Evolutionary conservation across 2,888 invertebrate species (phyloP), one percentile per base, ranked within the genome.

Genomic region (Acanthoscelides obtectus): DNA sequence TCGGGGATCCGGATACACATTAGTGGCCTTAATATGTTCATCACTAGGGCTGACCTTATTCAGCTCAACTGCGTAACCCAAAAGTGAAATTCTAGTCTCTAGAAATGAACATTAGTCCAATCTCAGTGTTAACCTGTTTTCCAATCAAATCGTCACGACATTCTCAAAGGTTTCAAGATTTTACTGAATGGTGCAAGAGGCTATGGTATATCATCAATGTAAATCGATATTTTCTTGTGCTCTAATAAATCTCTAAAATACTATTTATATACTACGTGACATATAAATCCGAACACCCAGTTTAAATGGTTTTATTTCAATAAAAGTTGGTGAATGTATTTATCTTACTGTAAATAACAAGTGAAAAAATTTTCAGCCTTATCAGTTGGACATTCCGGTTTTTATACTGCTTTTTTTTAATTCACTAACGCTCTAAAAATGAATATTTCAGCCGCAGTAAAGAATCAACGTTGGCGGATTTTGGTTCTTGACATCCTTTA

Each of bases 21-120:
- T 12, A 17, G 17, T 17, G 1, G 45, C 22, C 75, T 69, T 22
- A 65, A 22, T 64, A 79, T 69, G 5, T 77, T 63, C 66, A 2
- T 22, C 6, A 71, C 73, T 71, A 17, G 76, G 75, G 22, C 66
- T 67, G 27, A 79, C 72, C 22, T 77, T 76, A 8, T 72, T 20
- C 66, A 73, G 22, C 69, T 71, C 22, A 22, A 81, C 74, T 17
- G 25, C 17, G 63, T 80, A 81, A 12, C 80, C 80, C 69, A 81
- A 75, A 72, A 76, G 81, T 20, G 68, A 72, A 25, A 79, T 77
- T 68, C 76, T 68, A 12, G 8, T 66, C 67, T 19, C 69, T 64
- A 12, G 45, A 45, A 45, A 45, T 12, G 45, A 45, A 45, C 45
- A 45, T 12, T 45, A 12, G 45, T 45, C 45, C 45, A 45, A 12